These are phyloP conservation scores for Salmo trutta DNA, from an alignment of 2,797 vertebrate genomes.

Conservation along the genomic window DNA sequence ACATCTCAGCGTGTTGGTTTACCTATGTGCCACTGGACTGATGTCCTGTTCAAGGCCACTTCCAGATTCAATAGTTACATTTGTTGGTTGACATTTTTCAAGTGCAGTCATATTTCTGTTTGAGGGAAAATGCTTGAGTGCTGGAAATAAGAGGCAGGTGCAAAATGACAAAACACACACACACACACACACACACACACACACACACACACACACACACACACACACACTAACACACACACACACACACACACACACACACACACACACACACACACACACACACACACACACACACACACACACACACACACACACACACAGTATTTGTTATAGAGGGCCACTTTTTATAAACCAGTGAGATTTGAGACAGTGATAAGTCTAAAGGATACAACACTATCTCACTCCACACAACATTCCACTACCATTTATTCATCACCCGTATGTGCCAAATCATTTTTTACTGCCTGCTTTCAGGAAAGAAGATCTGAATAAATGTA, in stretches of 20 bases:
- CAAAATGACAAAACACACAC: constrained; percentile 20
- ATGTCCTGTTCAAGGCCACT: constrained; percentile 22
- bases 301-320: neutral
- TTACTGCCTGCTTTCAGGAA: constrained; percentile 57
- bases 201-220: constrained; percentile 11
- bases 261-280: no score
- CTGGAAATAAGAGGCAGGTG: neutral
- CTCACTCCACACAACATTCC: constrained; percentile 56
- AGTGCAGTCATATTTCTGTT: constrained; percentile 33
- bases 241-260: no score
- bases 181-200: neutral
- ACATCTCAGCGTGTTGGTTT: neutral
- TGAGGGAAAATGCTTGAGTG: constrained; percentile 19
- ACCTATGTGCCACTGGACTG: constrained; percentile 15
- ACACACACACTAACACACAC: neutral
- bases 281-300: no score
- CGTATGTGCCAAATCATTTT: constrained; percentile 62
- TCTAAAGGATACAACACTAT: constrained; percentile 52
- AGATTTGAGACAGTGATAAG: constrained; percentile 46
- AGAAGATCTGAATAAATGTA: constrained; percentile 58
- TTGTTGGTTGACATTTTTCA: constrained; percentile 38
- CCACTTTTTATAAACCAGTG: neutral
- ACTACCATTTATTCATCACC: constrained; percentile 30
- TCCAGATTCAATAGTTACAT: constrained; percentile 20
- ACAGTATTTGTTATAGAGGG: no score